Evolutionary conservation across 2,888 invertebrate genomes (phyloP).

Genomic region (Gymnoscelis rufifasciata): DNA sequence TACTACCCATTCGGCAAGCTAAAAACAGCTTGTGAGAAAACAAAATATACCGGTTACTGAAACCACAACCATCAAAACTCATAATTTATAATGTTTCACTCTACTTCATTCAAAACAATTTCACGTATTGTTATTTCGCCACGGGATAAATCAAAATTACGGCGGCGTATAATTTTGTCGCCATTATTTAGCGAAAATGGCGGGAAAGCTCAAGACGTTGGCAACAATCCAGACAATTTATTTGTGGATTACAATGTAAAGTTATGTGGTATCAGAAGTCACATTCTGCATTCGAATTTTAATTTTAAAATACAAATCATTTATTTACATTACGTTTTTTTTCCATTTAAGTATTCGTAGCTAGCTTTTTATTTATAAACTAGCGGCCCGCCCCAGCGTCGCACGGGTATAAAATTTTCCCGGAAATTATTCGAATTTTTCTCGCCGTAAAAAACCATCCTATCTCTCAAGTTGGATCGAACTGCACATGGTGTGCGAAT

Average conservation of each 20-base stretch:
- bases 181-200: slow-evolving; percentile 27
- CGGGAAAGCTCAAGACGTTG: slow-evolving; percentile 25
- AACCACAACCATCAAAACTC: slow-evolving; percentile 13
- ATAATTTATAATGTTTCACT: slow-evolving; percentile 13
- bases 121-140: slow-evolving; percentile 30
- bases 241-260: slow-evolving; percentile 25
- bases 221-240: slow-evolving; percentile 27
- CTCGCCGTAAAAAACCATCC: no score
- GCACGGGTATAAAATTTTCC: no score
- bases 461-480: no score
- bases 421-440: no score
- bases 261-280: slow-evolving; percentile 11
- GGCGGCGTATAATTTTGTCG: slow-evolving; percentile 25
- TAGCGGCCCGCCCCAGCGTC: no score
- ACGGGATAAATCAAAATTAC: slow-evolving; percentile 28
- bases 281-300: background rate
- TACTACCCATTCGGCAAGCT: background rate
- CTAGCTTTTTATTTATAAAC: background rate
- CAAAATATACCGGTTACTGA: slow-evolving; percentile 16
- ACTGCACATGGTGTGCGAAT: no score
- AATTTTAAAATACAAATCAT: background rate
- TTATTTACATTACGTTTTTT: no score
- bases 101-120: slow-evolving; percentile 19
- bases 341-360: background rate
- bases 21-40: slow-evolving; percentile 1